Conservation (phyloP, 1,140 invertebrate species). For the Trichogramma pretiosum region DNA sequence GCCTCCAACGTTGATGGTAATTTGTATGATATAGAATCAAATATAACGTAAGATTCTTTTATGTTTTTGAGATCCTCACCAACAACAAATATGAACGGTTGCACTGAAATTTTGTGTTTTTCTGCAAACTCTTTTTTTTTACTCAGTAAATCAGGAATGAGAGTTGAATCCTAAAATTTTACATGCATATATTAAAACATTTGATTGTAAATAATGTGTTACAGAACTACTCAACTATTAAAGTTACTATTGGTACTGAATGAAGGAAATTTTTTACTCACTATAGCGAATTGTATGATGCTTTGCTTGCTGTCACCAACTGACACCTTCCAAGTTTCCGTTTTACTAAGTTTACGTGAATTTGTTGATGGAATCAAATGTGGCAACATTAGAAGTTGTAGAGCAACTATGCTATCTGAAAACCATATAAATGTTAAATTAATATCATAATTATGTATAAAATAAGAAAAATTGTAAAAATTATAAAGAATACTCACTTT, state of each 20-base stretch:
- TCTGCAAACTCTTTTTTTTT: not conserved
- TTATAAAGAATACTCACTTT: not conserved
- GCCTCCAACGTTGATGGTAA: not conserved
- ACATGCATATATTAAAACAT: not conserved
- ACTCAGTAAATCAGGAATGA: not conserved
- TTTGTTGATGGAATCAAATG: not conserved
- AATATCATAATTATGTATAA: not conserved
- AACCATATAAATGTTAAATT: not conserved
- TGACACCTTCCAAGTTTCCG: not conserved
- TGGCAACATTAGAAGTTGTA: not conserved
- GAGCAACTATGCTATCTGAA: not conserved
- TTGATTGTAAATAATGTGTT: not conserved
- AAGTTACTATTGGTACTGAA: not conserved
- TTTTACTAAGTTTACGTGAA: not conserved
- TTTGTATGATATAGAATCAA: not conserved
- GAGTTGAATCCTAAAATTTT: not conserved
- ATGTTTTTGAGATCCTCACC: not conserved
- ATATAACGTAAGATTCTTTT: not conserved
- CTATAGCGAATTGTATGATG: not conserved
- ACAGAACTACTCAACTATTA: not conserved
- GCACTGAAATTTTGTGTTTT: not conserved
- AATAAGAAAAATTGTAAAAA: too few relatives aligned
- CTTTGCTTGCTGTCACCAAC: not conserved
- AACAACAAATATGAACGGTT: not conserved
- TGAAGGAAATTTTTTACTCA: not conserved